A percentile compares a stretch with the other conserved stretches of the same genome.
Conservation (phyloP, 2,888 invertebrate genomes). For the Lasioglossum figueresi region DNA sequence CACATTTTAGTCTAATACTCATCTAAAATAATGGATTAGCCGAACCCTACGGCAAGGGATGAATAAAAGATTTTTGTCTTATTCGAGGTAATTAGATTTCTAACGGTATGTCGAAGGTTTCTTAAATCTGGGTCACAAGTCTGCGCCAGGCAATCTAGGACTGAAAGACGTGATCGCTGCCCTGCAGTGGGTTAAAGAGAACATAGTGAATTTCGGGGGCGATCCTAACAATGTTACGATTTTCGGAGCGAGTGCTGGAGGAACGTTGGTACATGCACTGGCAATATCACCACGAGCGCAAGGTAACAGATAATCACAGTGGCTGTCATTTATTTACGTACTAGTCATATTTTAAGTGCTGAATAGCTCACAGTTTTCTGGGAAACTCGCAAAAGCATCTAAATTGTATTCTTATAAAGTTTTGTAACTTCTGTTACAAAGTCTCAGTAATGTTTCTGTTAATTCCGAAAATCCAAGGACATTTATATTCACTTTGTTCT, state of each 20-base stretch:
- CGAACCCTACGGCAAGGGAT: too few relatives aligned
- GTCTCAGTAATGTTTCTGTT: too few relatives aligned
- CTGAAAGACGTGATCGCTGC: constrained; percentile 76
- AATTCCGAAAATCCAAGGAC: too few relatives aligned
- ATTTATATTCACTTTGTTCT: too few relatives aligned
- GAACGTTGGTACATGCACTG: constrained; percentile 63
- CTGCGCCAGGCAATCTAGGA: constrained; percentile 77
- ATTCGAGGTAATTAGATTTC: not conserved
- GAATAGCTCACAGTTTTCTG: too few relatives aligned
- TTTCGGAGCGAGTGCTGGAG: constrained; percentile 76
- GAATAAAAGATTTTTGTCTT: not conserved
- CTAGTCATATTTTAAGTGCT: not conserved
- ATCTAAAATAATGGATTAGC: not conserved
- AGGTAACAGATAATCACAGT: constrained; percentile 62
- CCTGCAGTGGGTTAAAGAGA: constrained; percentile 75
- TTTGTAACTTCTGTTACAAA: too few relatives aligned
- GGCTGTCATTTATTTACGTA: not conserved
- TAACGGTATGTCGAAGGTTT: constrained; percentile 68
- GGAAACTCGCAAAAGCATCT: too few relatives aligned
- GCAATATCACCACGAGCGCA: constrained; percentile 70
- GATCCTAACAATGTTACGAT: constrained; percentile 76
- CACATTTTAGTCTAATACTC: not conserved
- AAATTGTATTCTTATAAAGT: too few relatives aligned
- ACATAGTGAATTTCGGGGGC: constrained; percentile 76
- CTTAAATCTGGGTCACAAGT: constrained; percentile 74